phyloP scores from a whole-genome alignment of 2,888 invertebrate species.

The Brachypalpus laphriformis region DNA sequence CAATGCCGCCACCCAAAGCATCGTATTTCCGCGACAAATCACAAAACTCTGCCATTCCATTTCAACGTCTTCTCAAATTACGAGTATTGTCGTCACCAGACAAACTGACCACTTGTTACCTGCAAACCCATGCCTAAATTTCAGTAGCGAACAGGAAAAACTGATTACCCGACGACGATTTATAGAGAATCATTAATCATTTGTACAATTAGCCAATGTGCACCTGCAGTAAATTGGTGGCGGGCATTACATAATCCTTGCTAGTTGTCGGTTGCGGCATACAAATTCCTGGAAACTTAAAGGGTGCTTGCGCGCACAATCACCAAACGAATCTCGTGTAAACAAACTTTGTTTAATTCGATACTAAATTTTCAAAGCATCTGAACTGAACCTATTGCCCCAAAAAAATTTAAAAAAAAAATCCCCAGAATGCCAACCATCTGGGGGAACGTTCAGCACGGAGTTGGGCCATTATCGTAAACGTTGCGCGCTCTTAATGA shows the following conservation, averaged over 20 bases:
- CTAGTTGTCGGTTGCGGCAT: neutral
- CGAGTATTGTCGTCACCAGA: conserved; percentile 23
- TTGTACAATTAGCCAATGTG: conserved; percentile 39
- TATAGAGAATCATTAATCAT: conserved; percentile 56
- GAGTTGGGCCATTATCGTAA: conserved; percentile 14
- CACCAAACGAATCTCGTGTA: neutral
- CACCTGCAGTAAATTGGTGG: conserved; percentile 51
- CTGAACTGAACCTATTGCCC: neutral
- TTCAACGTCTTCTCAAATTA: neutral
- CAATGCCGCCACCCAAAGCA: neutral
- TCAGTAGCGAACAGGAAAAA: conserved; percentile 53
- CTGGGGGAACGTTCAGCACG: no score
- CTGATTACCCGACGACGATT: conserved; percentile 50
- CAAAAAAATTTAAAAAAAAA: neutral
- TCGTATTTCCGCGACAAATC: no score
- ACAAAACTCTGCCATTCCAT: conserved; percentile 2
- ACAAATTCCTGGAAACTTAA: neutral
- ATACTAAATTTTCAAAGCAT: conserved; percentile 1
- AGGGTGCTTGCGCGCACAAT: conserved; percentile 33
- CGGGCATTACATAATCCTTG: conserved; percentile 30
- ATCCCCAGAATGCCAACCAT: conserved; percentile 19
- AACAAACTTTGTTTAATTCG: conserved; percentile 4
- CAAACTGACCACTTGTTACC: conserved; percentile 21
- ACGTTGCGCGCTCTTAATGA: conserved; percentile 41
- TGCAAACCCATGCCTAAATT: conserved; percentile 10